phyloP scores from a whole-genome alignment of 2,888 invertebrate species.

The Scrobipalpa costella region DNA sequence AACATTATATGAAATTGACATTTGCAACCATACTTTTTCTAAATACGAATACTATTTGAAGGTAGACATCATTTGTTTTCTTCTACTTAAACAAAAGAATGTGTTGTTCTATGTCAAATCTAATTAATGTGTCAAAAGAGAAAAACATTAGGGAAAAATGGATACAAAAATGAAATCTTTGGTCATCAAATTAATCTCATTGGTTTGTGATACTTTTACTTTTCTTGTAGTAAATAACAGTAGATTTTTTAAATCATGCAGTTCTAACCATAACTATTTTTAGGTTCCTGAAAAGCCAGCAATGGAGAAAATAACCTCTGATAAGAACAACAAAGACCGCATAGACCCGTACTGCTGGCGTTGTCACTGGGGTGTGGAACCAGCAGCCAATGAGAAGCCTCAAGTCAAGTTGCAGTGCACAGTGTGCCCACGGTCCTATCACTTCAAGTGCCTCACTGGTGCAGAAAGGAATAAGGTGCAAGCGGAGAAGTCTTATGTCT shows the following conservation, averaged over 20 bases:
- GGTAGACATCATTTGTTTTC: slow-evolving; percentile 15
- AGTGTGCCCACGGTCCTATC: slow-evolving; percentile 92
- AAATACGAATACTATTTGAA: not conserved
- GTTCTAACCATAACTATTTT: not conserved
- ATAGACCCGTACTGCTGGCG: slow-evolving; percentile 93
- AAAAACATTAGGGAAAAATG: not conserved
- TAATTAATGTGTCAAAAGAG: not conserved
- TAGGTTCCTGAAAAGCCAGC: not conserved
- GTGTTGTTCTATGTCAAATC: not conserved
- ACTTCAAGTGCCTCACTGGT: slow-evolving; percentile 86
- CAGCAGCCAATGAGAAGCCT: slow-evolving; percentile 60
- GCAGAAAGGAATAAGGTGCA: slow-evolving; percentile 70
- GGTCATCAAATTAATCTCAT: not conserved
- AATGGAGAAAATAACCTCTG: not conserved
- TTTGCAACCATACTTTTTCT: not conserved
- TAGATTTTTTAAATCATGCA: too few species aligned
- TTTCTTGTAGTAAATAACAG: not conserved
- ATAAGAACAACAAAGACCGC: not conserved
- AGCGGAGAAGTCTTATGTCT: slow-evolving; percentile 84
- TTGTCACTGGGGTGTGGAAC: slow-evolving; percentile 88
- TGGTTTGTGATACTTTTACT: not conserved
- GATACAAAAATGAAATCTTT: not conserved
- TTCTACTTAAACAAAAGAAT: slow-evolving; percentile 6
- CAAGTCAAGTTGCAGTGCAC: slow-evolving; percentile 83
- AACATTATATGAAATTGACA: not conserved